A percentile compares a stretch with the other conserved stretches of the same genome.
phyloP scores from a whole-genome alignment of 2,113 vertebrate genomes.

The Thalassoma bifasciatum region DNA sequence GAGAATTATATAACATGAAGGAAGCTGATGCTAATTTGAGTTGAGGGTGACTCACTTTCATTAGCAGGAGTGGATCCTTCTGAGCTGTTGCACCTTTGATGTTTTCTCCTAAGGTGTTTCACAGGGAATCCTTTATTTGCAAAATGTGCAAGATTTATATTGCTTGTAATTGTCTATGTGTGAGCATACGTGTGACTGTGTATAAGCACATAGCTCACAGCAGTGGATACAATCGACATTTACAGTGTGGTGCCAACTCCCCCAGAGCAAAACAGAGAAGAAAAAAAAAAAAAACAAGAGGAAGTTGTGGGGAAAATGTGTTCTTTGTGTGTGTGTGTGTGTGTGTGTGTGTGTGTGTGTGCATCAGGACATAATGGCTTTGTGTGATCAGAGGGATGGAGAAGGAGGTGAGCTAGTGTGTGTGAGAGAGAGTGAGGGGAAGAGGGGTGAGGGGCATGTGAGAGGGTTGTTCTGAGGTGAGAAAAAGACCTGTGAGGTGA shows the following conservation, averaged over 20 bases:
- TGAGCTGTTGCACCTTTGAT: constrained; percentile 61
- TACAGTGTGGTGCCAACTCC: constrained; percentile 45
- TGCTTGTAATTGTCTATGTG: constrained; percentile 39
- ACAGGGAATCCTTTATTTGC: constrained; percentile 47
- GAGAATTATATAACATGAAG: constrained; percentile 37
- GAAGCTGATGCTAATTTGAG: constrained; percentile 46
- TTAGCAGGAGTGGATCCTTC: constrained; percentile 47
- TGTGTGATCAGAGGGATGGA: no score
- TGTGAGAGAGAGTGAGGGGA: constrained; percentile 27
- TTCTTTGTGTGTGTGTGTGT: neutral
- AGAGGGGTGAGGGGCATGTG: constrained; percentile 24
- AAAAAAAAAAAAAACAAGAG: constrained; percentile 40
- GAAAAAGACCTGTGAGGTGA: constrained; percentile 36
- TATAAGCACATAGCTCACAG: constrained; percentile 46
- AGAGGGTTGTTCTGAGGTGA: constrained; percentile 23
- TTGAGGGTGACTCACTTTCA: constrained; percentile 58
- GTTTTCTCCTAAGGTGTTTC: constrained; percentile 64
- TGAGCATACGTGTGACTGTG: constrained; percentile 1
- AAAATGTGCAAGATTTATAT: constrained; percentile 46
- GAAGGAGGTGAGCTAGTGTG: no score
- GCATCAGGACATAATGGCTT: constrained; percentile 24
- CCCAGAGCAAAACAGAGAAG: constrained; percentile 37
- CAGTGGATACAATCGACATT: constrained; percentile 43
- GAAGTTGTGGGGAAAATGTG: constrained; percentile 42
- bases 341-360: constrained; percentile 3